Conservation (phyloP, 2,888 invertebrate species). For the Monopis laevigella region DNA sequence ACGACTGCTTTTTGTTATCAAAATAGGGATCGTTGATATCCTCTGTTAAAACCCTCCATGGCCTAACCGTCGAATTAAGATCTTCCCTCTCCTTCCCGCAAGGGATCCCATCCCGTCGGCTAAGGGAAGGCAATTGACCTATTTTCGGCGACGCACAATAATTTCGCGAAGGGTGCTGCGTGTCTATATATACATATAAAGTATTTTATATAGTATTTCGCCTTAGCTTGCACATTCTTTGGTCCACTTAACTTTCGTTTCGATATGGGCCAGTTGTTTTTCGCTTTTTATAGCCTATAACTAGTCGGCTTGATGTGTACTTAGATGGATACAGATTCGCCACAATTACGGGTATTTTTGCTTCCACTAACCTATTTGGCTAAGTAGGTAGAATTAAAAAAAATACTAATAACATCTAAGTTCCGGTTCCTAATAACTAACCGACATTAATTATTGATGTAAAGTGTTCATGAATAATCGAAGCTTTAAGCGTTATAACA, state of each 20-base stretch:
- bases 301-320: conserved; percentile 27
- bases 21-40: no score
- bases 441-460: no score
- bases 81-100: conserved; percentile 25
- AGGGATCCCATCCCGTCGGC: conserved; percentile 23
- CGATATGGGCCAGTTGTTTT: conserved; percentile 24
- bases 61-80: conserved; percentile 61
- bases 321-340: conserved; percentile 30
- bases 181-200: background rate
- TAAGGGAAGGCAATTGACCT: conserved; percentile 59
- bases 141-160: conserved; percentile 60
- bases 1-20: no score
- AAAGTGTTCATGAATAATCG: no score
- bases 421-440: no score
- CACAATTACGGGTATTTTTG: conserved; percentile 30
- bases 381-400: no score
- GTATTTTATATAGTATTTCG: conserved; percentile 34
- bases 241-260: conserved; percentile 25
- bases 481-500: no score
- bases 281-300: conserved; percentile 29
- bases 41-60: conserved; percentile 49
- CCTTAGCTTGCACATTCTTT: conserved; percentile 9
- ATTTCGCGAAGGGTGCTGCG: conserved; percentile 46
- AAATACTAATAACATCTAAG: no score
- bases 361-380: conserved; percentile 19